phyloP scores from a whole-genome alignment of 2,888 invertebrate genomes.

The Cerastis leucographa region DNA sequence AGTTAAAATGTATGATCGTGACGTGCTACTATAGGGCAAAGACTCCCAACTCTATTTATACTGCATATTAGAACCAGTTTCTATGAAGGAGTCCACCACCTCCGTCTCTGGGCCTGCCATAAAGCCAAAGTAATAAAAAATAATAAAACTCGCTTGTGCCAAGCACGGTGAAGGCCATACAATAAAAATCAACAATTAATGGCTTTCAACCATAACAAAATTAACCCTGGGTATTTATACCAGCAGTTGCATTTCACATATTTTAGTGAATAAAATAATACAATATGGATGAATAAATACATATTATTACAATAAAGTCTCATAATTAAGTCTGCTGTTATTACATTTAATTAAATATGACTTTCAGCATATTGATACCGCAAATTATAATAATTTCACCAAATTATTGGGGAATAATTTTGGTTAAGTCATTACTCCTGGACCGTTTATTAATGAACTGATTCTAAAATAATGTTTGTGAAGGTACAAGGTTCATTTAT shows the following conservation, averaged over 20 bases:
- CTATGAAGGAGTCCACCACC: background rate
- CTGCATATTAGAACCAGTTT: background rate
- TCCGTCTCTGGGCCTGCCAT: background rate
- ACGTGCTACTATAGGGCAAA: background rate
- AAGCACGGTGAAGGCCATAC: background rate
- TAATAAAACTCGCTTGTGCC: background rate
- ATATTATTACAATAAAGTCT: background rate
- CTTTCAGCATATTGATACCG: constrained; percentile 7
- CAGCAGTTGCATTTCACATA: background rate
- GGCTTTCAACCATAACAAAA: background rate
- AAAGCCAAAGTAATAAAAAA: background rate
- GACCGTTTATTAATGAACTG: background rate
- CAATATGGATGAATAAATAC: background rate
- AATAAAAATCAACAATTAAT: too few species aligned
- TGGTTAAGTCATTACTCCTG: background rate
- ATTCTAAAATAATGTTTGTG: background rate
- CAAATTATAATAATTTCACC: constrained; percentile 28
- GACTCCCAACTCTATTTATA: background rate
- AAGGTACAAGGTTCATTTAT: background rate
- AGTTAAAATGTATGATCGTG: too few species aligned
- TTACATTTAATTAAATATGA: constrained; percentile 9
- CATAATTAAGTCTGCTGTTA: background rate
- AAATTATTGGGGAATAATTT: constrained; percentile 18
- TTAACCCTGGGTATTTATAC: background rate
- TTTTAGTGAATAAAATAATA: background rate